A percentile compares a stretch with the other conserved stretches of the same genome.
Evolutionary conservation across 1,140 invertebrate genomes (phyloP).

Genomic region (Panagrolaimus sp.): DNA sequence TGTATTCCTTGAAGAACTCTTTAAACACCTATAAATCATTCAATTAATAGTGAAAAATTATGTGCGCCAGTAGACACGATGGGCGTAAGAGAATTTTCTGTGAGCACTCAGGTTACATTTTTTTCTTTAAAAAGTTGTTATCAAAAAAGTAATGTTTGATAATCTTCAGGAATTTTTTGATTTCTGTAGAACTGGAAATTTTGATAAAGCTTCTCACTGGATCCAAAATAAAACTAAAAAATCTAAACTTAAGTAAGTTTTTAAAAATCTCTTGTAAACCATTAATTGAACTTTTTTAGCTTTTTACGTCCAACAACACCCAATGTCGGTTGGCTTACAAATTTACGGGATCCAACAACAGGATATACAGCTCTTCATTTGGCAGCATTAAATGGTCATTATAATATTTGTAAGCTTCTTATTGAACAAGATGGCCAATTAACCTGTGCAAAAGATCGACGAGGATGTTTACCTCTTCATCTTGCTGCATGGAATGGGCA

Average conservation of each 20-base stretch:
- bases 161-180: conserved; percentile 29
- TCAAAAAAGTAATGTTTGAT: background rate
- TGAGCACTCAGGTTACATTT: conserved; percentile 1
- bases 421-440: conserved; percentile 78
- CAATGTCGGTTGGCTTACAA: conserved; percentile 33
- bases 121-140: background rate
- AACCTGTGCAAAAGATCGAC: conserved; percentile 77
- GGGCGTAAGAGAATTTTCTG: conserved; percentile 6
- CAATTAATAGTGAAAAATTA: background rate
- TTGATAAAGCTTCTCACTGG: conserved; percentile 26
- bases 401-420: conserved; percentile 65
- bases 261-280: background rate
- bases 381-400: conserved; percentile 85
- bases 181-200: conserved; percentile 24
- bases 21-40: too few species aligned
- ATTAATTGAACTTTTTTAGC: conserved; percentile 29
- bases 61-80: background rate
- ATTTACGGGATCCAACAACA: conserved; percentile 61
- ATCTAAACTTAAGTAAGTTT: conserved; percentile 23
- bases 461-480: conserved; percentile 83
- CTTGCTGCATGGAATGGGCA: conserved; percentile 91
- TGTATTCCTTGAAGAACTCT: too few species aligned
- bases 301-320: conserved; percentile 31
- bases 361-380: conserved; percentile 91
- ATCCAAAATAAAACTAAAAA: conserved; percentile 26